A percentile compares a stretch with the other conserved stretches of the same genome.
Evolutionary conservation across 2,113 vertebrate genomes (phyloP).

Genomic region (Nycticryphes semicollaris): DNA sequence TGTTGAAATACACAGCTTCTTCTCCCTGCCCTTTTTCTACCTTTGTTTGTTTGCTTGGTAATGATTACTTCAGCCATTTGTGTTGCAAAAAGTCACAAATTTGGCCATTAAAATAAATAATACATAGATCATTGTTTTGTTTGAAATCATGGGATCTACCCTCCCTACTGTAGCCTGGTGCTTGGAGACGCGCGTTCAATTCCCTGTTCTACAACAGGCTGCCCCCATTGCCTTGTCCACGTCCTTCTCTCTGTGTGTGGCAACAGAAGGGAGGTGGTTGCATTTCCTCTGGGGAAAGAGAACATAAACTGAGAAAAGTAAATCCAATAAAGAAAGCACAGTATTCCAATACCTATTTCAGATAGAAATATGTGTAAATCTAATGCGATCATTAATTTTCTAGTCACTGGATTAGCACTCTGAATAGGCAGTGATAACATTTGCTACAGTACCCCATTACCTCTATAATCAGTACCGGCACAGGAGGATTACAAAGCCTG

Average conservation of each 20-base stretch:
- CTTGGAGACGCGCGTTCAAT: accelerated
- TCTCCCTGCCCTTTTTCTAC: not conserved
- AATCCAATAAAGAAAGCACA: not conserved
- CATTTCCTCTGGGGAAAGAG: not conserved
- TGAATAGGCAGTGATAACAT: not conserved
- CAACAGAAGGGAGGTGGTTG: not conserved
- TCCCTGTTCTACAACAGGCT: not conserved
- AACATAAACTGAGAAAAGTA: not conserved
- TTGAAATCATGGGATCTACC: not conserved
- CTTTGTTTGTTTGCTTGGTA: not conserved
- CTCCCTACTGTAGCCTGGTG: not conserved
- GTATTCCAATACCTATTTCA: not conserved
- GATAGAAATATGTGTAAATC: not conserved
- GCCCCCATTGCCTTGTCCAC: not conserved
- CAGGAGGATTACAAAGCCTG: conserved; percentile 1
- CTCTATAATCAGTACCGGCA: not conserved
- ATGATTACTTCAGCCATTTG: not conserved
- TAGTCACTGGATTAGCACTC: not conserved
- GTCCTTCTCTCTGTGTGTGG: not conserved
- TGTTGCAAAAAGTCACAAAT: not conserved
- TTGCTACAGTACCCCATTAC: conserved; percentile 18
- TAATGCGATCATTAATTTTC: not conserved
- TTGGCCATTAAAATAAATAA: not conserved
- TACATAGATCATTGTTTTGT: not conserved
- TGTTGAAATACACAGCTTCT: not conserved